Percentiles rank a stretch among this genome's conserved stretches.
phyloP scores from a whole-genome alignment of 2,113 vertebrate genomes.

The Phaethornis superciliosus region DNA sequence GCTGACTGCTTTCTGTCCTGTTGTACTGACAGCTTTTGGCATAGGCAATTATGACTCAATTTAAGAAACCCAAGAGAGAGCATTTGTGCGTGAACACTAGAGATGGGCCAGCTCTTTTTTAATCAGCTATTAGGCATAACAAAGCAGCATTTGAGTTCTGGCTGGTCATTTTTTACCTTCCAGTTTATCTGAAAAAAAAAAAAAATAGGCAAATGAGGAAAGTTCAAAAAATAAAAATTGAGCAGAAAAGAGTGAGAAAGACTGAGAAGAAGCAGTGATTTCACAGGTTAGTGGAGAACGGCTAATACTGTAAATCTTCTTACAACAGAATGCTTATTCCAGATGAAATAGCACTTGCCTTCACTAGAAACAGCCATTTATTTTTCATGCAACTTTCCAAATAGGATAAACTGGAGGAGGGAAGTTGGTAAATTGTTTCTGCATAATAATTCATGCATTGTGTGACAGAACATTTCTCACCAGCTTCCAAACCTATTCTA shows the following conservation, averaged over 20 bases:
- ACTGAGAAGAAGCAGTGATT: not conserved
- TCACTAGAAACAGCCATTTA: slow-evolving; percentile 20
- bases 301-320: not conserved
- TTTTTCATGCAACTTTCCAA: slow-evolving; percentile 18
- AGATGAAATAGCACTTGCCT: slow-evolving; percentile 5
- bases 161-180: slow-evolving; percentile 23
- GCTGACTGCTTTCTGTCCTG: slow-evolving; percentile 4
- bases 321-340: slow-evolving; percentile 6
- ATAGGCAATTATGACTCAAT: slow-evolving; percentile 41
- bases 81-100: not conserved
- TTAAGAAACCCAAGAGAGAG: not conserved
- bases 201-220: not conserved
- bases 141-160: not conserved
- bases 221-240: not conserved
- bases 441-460: not conserved
- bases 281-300: not conserved
- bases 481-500: not conserved
- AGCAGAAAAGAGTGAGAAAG: not conserved
- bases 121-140: not conserved
- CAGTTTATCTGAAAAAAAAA: not conserved
- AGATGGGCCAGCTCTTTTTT: not conserved
- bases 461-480: not conserved
- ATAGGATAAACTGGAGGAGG: slow-evolving; percentile 10
- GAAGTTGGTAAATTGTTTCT: slow-evolving; percentile 28
- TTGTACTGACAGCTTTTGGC: slow-evolving; percentile 48